Conservation (phyloP, 2,888 invertebrate species). For the Craniophora ligustri region DNA sequence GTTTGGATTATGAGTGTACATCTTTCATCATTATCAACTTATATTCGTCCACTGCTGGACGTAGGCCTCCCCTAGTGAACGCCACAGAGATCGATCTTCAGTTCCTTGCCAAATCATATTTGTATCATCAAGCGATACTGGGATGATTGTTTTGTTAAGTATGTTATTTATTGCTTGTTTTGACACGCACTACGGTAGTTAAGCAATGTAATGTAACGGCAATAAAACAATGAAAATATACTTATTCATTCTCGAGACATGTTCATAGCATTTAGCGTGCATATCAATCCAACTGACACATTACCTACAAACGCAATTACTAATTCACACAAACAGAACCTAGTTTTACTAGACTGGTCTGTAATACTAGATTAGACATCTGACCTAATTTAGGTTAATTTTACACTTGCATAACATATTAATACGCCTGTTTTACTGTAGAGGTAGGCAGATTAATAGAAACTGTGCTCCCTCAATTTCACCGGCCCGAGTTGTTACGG, state of each 20-base stretch:
- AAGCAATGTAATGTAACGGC: not conserved
- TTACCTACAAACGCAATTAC: slow-evolving; percentile 21
- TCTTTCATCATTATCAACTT: too few relatives aligned
- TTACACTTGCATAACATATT: too few relatives aligned
- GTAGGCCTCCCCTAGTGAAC: too few relatives aligned
- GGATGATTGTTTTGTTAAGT: not conserved
- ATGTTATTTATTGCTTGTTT: not conserved
- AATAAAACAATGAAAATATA: slow-evolving; percentile 19
- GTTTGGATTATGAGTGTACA: too few relatives aligned
- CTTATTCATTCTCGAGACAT: slow-evolving; percentile 6
- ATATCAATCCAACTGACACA: slow-evolving; percentile 24
- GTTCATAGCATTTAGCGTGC: slow-evolving; percentile 17
- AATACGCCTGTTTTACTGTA: too few relatives aligned
- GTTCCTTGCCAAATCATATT: too few relatives aligned
- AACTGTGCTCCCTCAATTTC: too few relatives aligned
- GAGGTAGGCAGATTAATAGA: too few relatives aligned
- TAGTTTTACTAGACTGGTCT: slow-evolving; percentile 5
- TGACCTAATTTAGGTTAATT: not conserved
- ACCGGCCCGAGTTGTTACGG: too few relatives aligned
- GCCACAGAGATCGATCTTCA: too few relatives aligned
- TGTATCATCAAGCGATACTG: too few relatives aligned
- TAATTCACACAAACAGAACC: slow-evolving; percentile 14
- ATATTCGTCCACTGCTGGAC: too few relatives aligned
- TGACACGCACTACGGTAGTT: not conserved
- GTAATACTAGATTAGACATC: not conserved